Evolutionary conservation across 2,888 invertebrate species (phyloP), one percentile per base, ranked within the genome.

Genomic region (Rhagonycha lutea): DNA sequence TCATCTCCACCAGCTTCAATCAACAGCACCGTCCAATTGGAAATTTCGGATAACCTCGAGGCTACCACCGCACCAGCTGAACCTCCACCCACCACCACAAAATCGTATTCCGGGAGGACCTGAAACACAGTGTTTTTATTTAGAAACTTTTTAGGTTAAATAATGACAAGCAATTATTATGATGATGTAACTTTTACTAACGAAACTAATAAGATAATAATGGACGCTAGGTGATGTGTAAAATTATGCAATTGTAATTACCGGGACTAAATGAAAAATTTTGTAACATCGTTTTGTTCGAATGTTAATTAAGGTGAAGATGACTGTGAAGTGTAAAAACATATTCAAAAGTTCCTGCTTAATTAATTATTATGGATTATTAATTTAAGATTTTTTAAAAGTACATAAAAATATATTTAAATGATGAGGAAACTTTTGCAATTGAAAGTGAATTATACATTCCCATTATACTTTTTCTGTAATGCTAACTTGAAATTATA

Each of bases 41-140:
- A 89, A 70, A 94, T 90, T 87, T 96, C 96, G 5, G 95, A 95
- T 78, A 96, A 90, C 23, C 96, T 91, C 80, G 94, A 95, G 70
- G 96, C 96, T 69, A 96, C 91, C 70, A 96, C 96, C 3, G 96
- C 95, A 26, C 97, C 97, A 0, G 96, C 96, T 7, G 96, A 96
- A 60, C 97, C 97, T 14, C 94, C 96, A 63, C 97, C 97, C 74
- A 97, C 92, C 83, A 96, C 91, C 82, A 96, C 92, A 86, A 96
- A 98, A 87, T 96, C 96, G 90, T 96, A 96, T 86, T 94, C 93
- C 76, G 92, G 91, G 83, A 92, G 88, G 81, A 95, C 89, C 95
- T 95, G 90, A 0, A 86, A 77, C 47, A 47, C n/a, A 47, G 4
- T n/a, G n/a, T 47, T 47, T 47, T 2, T n/a, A n/a, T n/a, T 47